Percentiles rank a stretch among this genome's conserved stretches.
Conservation (phyloP, 2,888 invertebrate species). For the Mythimna lalbum region DNA sequence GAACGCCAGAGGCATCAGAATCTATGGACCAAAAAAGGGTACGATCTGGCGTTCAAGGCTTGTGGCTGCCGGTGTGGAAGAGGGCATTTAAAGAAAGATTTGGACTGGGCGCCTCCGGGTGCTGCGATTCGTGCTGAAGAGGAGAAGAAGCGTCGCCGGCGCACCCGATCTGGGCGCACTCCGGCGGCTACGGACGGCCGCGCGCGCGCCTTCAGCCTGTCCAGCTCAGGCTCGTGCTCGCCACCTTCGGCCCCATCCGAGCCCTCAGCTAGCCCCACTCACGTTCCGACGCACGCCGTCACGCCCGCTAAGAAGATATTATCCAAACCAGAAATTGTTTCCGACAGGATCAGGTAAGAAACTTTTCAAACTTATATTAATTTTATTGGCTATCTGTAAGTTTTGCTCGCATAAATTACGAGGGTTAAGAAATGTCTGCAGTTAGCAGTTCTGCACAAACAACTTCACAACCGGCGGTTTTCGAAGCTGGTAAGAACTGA, state of each 20-base stretch:
- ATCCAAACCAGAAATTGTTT: constrained; percentile 94
- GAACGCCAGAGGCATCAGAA: constrained; percentile 98
- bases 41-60: constrained; percentile 98
- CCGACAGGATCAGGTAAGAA: constrained; percentile 95
- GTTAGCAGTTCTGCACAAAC: constrained; percentile 21
- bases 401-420: constrained; percentile 7
- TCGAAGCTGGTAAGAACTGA: constrained; percentile 32
- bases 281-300: constrained; percentile 88
- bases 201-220: constrained; percentile 94
- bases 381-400: constrained; percentile 20
- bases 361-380: constrained; percentile 41
- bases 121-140: constrained; percentile 89
- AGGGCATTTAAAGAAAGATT: constrained; percentile 98
- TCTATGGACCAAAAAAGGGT: constrained; percentile 99
- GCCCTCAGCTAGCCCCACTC: constrained; percentile 93
- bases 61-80: constrained; percentile 98
- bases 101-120: constrained; percentile 96
- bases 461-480: constrained; percentile 20
- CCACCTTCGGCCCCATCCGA: constrained; percentile 95
- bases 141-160: constrained; percentile 86
- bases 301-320: constrained; percentile 93
- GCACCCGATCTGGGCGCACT: constrained; percentile 81
- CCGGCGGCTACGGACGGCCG: constrained; percentile 88
- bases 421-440: constrained; percentile 25
- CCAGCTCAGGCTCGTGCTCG: constrained; percentile 95